A percentile compares a stretch with the other conserved stretches of the same genome.
Evolutionary conservation across 2,888 invertebrate genomes (phyloP).

Genomic region (Noctuana brunneofusca): DNA sequence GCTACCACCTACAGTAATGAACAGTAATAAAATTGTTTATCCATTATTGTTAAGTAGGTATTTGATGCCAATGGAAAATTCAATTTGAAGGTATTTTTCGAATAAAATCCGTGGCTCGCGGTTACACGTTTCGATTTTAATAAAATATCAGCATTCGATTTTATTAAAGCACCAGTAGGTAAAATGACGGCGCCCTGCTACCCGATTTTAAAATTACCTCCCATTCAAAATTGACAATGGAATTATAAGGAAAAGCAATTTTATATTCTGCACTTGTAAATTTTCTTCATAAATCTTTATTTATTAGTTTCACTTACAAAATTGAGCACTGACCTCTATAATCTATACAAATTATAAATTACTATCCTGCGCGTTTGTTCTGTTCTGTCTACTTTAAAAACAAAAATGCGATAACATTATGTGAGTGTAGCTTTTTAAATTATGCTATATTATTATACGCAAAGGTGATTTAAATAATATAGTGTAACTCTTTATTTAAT

Average conservation of each 20-base stretch:
- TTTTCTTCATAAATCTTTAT: background rate
- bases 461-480: too few relatives aligned
- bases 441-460: too few relatives aligned
- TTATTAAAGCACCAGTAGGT: slow-evolving; percentile 3
- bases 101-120: slow-evolving; percentile 4
- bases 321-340: too few relatives aligned
- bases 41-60: background rate
- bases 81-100: slow-evolving; percentile 1
- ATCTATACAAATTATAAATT: too few relatives aligned
- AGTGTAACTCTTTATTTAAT: too few relatives aligned
- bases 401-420: too few relatives aligned
- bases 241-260: background rate
- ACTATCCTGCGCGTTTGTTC: too few relatives aligned
- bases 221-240: background rate
- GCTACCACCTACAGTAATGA: too few relatives aligned
- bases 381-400: too few relatives aligned
- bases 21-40: too few relatives aligned
- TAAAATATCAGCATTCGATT: slow-evolving; percentile 16
- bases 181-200: slow-evolving; percentile 1
- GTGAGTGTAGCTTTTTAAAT: too few relatives aligned
- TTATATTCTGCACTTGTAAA: background rate
- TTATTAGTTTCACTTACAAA: background rate
- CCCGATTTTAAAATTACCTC: background rate
- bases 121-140: slow-evolving; percentile 10
- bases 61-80: background rate